phyloP scores from a whole-genome alignment of 2,797 vertebrate genomes.

The Thunnus albacares region DNA sequence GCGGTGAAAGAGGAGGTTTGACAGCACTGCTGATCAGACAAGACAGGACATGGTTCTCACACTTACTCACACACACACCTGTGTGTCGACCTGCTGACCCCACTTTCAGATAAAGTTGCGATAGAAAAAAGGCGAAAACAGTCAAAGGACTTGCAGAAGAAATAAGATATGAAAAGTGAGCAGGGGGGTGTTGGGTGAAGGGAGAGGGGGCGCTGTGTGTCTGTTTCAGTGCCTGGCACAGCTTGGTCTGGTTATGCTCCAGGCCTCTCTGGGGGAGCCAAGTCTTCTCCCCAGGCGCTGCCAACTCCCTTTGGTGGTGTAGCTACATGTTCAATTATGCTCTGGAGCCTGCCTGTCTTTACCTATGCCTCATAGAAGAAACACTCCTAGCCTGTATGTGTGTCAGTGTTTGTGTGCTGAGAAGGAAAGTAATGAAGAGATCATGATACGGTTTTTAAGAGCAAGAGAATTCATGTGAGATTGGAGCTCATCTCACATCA shows the following conservation, averaged over 20 bases:
- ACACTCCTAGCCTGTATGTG: slow-evolving; percentile 61
- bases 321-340: slow-evolving; percentile 85
- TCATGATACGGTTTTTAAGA: slow-evolving; percentile 49
- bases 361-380: slow-evolving; percentile 76
- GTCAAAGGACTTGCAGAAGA: not conserved
- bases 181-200: slow-evolving; percentile 42
- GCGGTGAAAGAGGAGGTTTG: slow-evolving; percentile 40
- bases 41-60: slow-evolving; percentile 67
- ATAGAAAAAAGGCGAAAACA: not conserved
- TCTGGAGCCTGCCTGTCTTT: slow-evolving; percentile 85
- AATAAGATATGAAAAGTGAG: slow-evolving; percentile 42
- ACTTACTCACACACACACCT: slow-evolving; percentile 51
- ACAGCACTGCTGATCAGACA: slow-evolving; percentile 69
- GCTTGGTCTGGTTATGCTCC: slow-evolving; percentile 72
- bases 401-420: slow-evolving; percentile 53
- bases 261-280: slow-evolving; percentile 80
- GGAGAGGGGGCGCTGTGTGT: slow-evolving; percentile 54
- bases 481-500: slow-evolving; percentile 39
- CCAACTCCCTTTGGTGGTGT: slow-evolving; percentile 85
- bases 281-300: slow-evolving; percentile 78
- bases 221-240: slow-evolving; percentile 75
- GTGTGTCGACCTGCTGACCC: slow-evolving; percentile 47
- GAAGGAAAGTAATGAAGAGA: slow-evolving; percentile 48
- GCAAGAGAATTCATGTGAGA: slow-evolving; percentile 25
- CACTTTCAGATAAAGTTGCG: slow-evolving; percentile 21